Evolutionary conservation across 2,888 invertebrate species (phyloP), one percentile per base, ranked within the genome.

Genomic region (Thymelicus lineola): DNA sequence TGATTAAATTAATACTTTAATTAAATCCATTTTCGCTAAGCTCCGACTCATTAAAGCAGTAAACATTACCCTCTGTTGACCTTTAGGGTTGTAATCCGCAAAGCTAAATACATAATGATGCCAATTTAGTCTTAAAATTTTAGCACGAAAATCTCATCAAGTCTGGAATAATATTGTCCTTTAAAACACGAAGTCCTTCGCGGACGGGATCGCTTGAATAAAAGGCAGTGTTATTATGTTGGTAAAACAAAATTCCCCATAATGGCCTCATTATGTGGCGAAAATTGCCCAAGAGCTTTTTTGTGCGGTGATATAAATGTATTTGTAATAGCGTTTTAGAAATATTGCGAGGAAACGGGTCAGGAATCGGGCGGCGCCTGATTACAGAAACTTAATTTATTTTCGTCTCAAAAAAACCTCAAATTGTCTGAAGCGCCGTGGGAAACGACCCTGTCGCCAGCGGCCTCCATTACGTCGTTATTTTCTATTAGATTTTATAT

Each of bases 221-320:
- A 91, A 89, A 89, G 91, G 85, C 91, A 89, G 90, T 84, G 91
- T 89, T 93, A 93, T 93, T 93, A 93, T 93, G 93, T 93, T 93
- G 91, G 93, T 93, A 92, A 93, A 93, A 93, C 91, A 91, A 90
- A 93, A 93, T 93, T 91, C 93, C 84, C 88, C 89, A 88, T 93
- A 93, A 93, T 93, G 88, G 93, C 90, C 93, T 93, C 89, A 93
- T 93, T 93, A 93, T 92, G 89, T 93, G 93, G 93, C 93, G 93
- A 93, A 93, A 93, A 93, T 93, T 93, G 93, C 88, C 84, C 88
- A 87, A 90, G 89, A 92, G 86, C 85, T 93, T 92, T 92, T 93
- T 93, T 93, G 91, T 91, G 89, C 82, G 85, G 88, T 87, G 85
- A 89, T 92, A 93, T 93, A 92, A 93, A 93, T 92, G 93, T 93